Evolutionary conservation across 2,888 invertebrate species (phyloP).

Genomic region (Agrochola macilenta): DNA sequence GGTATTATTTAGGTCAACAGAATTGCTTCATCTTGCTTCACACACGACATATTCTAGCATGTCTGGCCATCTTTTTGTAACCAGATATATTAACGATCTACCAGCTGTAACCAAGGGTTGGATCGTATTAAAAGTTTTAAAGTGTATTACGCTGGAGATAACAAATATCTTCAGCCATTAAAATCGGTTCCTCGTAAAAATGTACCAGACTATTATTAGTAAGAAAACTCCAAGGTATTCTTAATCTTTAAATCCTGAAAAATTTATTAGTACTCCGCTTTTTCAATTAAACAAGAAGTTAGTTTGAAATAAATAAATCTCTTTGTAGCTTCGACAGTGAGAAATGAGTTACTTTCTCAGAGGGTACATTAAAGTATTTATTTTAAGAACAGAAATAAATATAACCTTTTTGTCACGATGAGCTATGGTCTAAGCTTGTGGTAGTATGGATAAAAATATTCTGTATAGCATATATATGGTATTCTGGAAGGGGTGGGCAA

Average conservation of each 20-base stretch:
- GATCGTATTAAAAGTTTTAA: slow-evolving; percentile 16
- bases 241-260: slow-evolving; percentile 2
- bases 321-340: slow-evolving; percentile 1
- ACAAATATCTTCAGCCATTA: neutral
- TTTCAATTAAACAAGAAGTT: slow-evolving; percentile 19
- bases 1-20: neutral
- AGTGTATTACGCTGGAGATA: neutral
- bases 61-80: neutral
- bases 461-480: no score
- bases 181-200: neutral
- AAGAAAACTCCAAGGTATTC: neutral
- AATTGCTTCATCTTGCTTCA: neutral
- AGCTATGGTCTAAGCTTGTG: neutral
- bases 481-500: no score
- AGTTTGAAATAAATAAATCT: slow-evolving; percentile 10
- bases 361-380: neutral
- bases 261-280: slow-evolving; percentile 11
- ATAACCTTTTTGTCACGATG: neutral
- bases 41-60: neutral
- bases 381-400: neutral
- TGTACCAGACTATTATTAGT: neutral
- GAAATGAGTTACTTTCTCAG: slow-evolving; percentile 1
- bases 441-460: neutral
- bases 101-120: neutral
- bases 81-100: neutral